phyloP scores from a whole-genome alignment of 1,140 invertebrate genomes.

The Panulirus ornatus region DNA sequence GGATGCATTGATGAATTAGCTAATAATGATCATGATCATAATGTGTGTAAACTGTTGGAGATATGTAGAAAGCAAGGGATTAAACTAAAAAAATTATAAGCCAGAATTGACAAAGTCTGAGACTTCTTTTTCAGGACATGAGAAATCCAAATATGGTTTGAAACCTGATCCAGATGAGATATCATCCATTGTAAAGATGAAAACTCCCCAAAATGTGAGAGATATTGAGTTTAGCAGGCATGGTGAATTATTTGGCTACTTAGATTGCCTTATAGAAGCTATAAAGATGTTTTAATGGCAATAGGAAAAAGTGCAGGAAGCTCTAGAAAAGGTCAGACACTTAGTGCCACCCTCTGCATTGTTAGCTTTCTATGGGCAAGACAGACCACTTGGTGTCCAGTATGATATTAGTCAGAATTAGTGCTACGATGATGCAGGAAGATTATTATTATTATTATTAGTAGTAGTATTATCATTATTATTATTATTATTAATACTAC shows the following conservation, averaged over 20 bases:
- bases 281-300: constrained; percentile 32
- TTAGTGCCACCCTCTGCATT: constrained; percentile 6
- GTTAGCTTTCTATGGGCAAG: constrained; percentile 24
- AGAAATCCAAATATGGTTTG: background rate
- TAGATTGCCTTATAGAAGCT: background rate
- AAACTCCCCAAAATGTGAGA: background rate
- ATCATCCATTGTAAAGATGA: background rate
- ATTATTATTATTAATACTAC: too few relatives aligned
- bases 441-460: too few relatives aligned
- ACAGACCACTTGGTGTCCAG: constrained; percentile 1
- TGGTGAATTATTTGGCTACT: constrained; percentile 4
- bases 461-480: too few relatives aligned
- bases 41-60: background rate
- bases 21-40: background rate
- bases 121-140: too few relatives aligned
- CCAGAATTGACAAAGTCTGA: too few relatives aligned
- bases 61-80: background rate
- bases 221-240: background rate
- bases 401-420: constrained; percentile 23
- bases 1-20: background rate
- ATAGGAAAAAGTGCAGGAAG: constrained; percentile 4
- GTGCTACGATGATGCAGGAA: constrained; percentile 5
- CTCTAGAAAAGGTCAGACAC: background rate
- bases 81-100: background rate
- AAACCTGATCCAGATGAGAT: background rate